Evolutionary conservation across 2,888 invertebrate species (phyloP).

Genomic region (Metallyticus violacea): DNA sequence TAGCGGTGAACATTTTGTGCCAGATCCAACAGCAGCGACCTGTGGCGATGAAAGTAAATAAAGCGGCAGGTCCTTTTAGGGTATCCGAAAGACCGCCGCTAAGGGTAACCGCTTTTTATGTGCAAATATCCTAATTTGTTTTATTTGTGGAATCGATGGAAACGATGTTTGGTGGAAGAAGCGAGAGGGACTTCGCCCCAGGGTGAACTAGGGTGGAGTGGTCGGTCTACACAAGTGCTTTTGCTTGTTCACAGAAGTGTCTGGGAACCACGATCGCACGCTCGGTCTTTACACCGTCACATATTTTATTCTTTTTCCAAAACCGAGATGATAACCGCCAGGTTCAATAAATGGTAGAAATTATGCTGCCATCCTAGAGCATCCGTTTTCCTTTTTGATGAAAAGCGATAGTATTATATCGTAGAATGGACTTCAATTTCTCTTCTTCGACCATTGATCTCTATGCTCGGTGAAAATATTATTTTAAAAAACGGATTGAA

Average conservation of each 20-base stretch:
- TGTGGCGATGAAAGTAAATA: too few relatives aligned
- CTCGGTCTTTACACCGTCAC: neutral
- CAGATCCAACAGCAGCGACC: too few relatives aligned
- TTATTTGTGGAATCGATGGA: neutral
- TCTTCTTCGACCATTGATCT: too few relatives aligned
- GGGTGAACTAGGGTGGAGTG: neutral
- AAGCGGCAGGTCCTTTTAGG: neutral
- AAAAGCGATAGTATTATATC: too few relatives aligned
- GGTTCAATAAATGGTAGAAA: too few relatives aligned
- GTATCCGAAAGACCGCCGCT: neutral
- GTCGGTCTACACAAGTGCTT: neutral
- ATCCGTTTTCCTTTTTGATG: too few relatives aligned
- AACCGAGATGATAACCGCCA: too few relatives aligned
- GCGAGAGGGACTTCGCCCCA: neutral
- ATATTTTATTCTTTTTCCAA: neutral
- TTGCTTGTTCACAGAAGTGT: neutral
- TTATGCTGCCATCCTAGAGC: too few relatives aligned
- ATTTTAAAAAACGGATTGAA: too few relatives aligned
- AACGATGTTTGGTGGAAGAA: neutral
- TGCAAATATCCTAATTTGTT: neutral
- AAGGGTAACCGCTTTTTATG: neutral
- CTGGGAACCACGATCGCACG: neutral
- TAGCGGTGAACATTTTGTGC: too few relatives aligned
- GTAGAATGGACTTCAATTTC: too few relatives aligned
- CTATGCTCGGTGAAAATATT: too few relatives aligned